phyloP scores from a whole-genome alignment of 2,797 vertebrate genomes.

The Hirundo rustica region DNA sequence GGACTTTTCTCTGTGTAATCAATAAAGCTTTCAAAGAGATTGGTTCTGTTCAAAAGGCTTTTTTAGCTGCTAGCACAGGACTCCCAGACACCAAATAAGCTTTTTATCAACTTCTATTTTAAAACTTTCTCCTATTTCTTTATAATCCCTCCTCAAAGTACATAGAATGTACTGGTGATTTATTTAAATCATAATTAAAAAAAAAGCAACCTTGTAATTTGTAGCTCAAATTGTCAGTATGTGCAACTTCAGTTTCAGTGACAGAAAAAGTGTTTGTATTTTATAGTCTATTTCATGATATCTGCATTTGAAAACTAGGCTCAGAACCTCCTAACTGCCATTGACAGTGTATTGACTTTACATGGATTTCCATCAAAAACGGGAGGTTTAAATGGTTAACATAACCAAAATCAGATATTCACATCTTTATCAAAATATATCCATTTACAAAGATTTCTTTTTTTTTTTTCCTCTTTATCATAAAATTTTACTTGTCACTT shows the following conservation, averaged over 20 bases:
- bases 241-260: neutral
- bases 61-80: neutral
- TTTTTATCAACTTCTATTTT: conserved; percentile 18
- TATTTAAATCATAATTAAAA: neutral
- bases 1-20: conserved; percentile 57
- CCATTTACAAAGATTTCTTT: neutral
- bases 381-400: neutral
- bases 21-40: conserved; percentile 49
- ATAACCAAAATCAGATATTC: neutral
- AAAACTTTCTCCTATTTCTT: neutral
- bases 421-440: neutral
- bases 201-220: neutral
- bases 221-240: neutral
- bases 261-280: neutral
- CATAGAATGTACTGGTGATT: neutral
- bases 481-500: neutral
- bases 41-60: conserved; percentile 32
- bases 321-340: neutral
- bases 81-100: conserved; percentile 13
- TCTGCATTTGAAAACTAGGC: neutral
- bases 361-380: neutral
- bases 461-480: neutral
- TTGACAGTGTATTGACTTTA: neutral
- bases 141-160: neutral
- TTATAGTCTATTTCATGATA: neutral